These are phyloP conservation scores for Gasteruption jaculator DNA, from an alignment of 2,888 invertebrate genomes.

Conservation along the genomic window DNA sequence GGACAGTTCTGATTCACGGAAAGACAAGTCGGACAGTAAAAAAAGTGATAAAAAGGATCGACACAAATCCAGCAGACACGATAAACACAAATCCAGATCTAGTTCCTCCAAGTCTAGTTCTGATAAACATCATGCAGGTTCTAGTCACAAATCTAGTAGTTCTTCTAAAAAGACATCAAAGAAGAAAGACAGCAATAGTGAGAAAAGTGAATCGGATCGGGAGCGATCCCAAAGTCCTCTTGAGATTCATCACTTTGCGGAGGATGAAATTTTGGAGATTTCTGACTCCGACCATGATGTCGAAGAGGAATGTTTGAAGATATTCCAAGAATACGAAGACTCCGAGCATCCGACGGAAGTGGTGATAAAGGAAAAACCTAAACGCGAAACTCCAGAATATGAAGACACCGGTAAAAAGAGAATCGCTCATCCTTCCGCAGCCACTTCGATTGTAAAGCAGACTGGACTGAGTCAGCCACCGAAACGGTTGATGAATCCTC, in stretches of 20 bases:
- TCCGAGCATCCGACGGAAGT: slow-evolving; percentile 38
- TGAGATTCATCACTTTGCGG: slow-evolving; percentile 22
- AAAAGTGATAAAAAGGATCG: slow-evolving; percentile 25
- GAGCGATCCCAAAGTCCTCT: slow-evolving; percentile 30
- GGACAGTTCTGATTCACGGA: slow-evolving; percentile 19
- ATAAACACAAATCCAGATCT: slow-evolving; percentile 36
- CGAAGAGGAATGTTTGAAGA: slow-evolving; percentile 78
- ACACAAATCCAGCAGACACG: slow-evolving; percentile 31
- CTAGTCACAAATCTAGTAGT: slow-evolving; percentile 33
- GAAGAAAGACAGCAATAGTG: slow-evolving; percentile 26
- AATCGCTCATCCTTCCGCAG: slow-evolving; percentile 62
- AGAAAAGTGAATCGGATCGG: slow-evolving; percentile 28
- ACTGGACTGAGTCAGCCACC: slow-evolving; percentile 32
- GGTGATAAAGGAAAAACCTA: slow-evolving; percentile 27
- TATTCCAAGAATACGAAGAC: slow-evolving; percentile 63
- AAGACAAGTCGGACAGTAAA: slow-evolving; percentile 7
- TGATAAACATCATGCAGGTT: slow-evolving; percentile 28
- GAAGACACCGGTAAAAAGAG: slow-evolving; percentile 59
- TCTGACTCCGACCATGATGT: slow-evolving; percentile 66
- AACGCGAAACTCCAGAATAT: slow-evolving; percentile 31
- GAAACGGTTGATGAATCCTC: slow-evolving; percentile 37
- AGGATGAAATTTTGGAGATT: slow-evolving; percentile 47
- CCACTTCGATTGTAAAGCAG: slow-evolving; percentile 28
- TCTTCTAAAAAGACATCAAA: slow-evolving; percentile 27
- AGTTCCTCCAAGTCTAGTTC: slow-evolving; percentile 34